Evolutionary conservation across 2,113 vertebrate genomes (phyloP).

Genomic region (Varanus salvator): DNA sequence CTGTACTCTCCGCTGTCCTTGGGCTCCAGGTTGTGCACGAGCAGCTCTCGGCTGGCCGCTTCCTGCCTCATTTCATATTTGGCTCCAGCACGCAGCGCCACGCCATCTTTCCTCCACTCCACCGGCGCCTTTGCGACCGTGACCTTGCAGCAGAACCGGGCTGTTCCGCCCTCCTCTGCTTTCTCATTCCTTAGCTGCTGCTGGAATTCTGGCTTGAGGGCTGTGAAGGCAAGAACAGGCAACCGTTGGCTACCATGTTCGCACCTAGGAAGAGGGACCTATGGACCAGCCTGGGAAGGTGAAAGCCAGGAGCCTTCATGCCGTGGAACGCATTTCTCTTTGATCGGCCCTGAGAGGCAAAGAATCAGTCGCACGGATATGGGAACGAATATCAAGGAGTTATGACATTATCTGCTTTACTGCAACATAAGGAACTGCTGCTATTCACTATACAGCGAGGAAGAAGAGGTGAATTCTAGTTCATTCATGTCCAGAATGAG

Average conservation of each 20-base stretch:
- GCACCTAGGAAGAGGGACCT: neutral
- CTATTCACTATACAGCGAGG: neutral
- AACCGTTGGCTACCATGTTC: rapidly evolving
- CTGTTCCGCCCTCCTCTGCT: constrained; percentile 68
- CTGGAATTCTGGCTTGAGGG: constrained; percentile 68
- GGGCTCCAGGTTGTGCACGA: constrained; percentile 80
- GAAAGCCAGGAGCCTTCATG: neutral
- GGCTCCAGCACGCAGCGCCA: constrained; percentile 74
- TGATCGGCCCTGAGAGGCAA: neutral
- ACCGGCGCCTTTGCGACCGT: constrained; percentile 67
- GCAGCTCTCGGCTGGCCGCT: constrained; percentile 77
- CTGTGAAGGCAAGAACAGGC: constrained; percentile 55
- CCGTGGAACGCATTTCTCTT: neutral
- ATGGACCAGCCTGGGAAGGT: neutral
- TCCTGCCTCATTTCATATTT: constrained; percentile 85
- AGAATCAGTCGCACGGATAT: neutral
- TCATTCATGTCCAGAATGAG: neutral
- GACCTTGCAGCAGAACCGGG: constrained; percentile 75
- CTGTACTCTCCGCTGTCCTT: constrained; percentile 87
- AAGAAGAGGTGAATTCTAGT: neutral
- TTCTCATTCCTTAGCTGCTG: constrained; percentile 68
- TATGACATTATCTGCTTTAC: neutral
- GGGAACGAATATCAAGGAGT: neutral
- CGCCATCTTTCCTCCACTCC: constrained; percentile 79
- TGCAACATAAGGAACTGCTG: neutral